A percentile compares a stretch with the other conserved stretches of the same genome.
Conservation (phyloP, 2,797 vertebrate species). For the Xenentodon cancila region DNA sequence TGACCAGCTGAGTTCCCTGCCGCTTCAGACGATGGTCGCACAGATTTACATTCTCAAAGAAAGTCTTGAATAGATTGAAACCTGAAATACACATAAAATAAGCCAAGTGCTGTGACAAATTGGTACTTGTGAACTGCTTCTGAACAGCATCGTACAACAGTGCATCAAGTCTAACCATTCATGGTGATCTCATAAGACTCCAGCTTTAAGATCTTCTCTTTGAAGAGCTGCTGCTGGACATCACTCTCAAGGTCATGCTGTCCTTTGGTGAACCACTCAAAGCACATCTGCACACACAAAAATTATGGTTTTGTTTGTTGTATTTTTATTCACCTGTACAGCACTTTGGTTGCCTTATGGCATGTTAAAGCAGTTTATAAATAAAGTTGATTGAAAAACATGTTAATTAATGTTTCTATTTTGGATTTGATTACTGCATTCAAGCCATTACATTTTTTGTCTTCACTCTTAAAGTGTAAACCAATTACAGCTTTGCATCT, state of each 20-base stretch:
- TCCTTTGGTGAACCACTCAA: conserved; percentile 99
- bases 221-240: conserved; percentile 98
- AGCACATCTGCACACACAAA: conserved; percentile 90
- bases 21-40: conserved; percentile 98
- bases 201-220: conserved; percentile 98
- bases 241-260: conserved; percentile 98
- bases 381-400: too few relatives aligned
- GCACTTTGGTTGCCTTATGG: too few relatives aligned
- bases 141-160: background rate
- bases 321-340: too few relatives aligned
- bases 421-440: too few relatives aligned
- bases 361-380: too few relatives aligned
- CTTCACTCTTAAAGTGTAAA: too few relatives aligned
- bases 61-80: conserved; percentile 98
- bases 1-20: conserved; percentile 95
- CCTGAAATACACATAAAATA: conserved; percentile 77
- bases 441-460: too few relatives aligned
- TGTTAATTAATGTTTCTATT: too few relatives aligned
- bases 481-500: too few relatives aligned
- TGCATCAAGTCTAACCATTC: conserved; percentile 85
- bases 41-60: conserved; percentile 99
- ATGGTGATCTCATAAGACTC: conserved; percentile 99
- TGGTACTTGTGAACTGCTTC: background rate
- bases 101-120: background rate
- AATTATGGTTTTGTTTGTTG: too few relatives aligned